Evolutionary conservation across 2,888 invertebrate species (phyloP), one percentile per base, ranked within the genome.

Genomic region (Protophormia terraenovae): DNA sequence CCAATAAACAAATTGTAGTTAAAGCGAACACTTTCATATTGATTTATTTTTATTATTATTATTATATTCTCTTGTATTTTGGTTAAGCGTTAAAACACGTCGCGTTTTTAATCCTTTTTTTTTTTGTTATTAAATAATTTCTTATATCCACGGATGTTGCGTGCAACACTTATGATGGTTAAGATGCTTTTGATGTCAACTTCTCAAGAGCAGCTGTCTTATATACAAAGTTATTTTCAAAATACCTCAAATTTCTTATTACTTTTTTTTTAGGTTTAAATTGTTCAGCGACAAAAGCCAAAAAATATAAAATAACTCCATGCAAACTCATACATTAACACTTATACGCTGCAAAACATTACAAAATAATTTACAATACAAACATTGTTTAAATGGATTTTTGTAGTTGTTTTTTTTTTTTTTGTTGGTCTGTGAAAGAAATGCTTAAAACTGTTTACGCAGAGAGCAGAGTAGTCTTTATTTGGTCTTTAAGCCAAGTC

Each of bases 121-220:
- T 47, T 45, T n/a, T 71, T n/a, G n/a, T n/a, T n/a, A n/a, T n/a
- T 69, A 27, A 29, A 53, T 67, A 62, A 83, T 87, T 87, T 83
- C 82, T 83, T 88, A 87, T 87, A 88, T 69, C 84, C 84, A 32
- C 88, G 82, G 72, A 81, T 85, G 50, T 84, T 87, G 86, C 88
- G 89, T 90, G 89, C 89, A 89, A 89, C 89, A 90, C 90, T 91
- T 88, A 87, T 89, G 90, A 90, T 90, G 88, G 90, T 89, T 92
- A 89, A 90, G 90, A 91, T 91, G 90, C 91, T 89, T 92, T 91
- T 93, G 93, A 91, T 92, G 91, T 89, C 89, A 89, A 90, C 89
- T 89, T 91, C 90, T 89, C 84, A 86, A 88, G 89, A 88, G 88
- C 88, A 89, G 88, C 89, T 90, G 90, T 90, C 90, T 92, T 92